These are phyloP conservation scores for Cantharis rustica DNA, from an alignment of 2,888 invertebrate genomes.

Conservation along the genomic window DNA sequence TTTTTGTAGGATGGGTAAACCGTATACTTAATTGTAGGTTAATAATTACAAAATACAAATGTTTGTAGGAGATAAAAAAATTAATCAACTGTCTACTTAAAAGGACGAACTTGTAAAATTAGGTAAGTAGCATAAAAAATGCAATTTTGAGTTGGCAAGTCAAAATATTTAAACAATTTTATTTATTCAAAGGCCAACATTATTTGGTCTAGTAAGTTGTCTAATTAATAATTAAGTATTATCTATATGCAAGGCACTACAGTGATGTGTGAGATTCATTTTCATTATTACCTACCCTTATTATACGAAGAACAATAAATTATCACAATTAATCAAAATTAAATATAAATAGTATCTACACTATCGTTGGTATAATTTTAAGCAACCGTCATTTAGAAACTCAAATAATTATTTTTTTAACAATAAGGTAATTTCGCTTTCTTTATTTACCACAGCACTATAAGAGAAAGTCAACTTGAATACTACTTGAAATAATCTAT, in stretches of 20 bases:
- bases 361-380: neutral
- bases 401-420: neutral
- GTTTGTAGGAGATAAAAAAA: neutral
- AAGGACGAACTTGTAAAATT: neutral
- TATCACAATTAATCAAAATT: neutral
- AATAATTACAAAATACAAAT: neutral
- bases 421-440: neutral
- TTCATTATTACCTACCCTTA: neutral
- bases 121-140: neutral
- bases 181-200: neutral
- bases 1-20: slow-evolving; percentile 10
- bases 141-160: neutral
- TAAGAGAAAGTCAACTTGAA: neutral
- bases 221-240: neutral
- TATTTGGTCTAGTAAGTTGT: neutral
- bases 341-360: neutral
- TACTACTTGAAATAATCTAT: neutral
- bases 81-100: neutral
- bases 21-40: slow-evolving; percentile 2
- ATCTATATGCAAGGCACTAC: neutral
- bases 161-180: neutral
- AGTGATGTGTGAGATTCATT: neutral
- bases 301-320: neutral
- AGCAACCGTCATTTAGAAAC: neutral
- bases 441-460: neutral